These are phyloP conservation scores for Cheirogaleus medius DNA, from an alignment of 2,113 vertebrate genomes.

Conservation along the genomic window DNA sequence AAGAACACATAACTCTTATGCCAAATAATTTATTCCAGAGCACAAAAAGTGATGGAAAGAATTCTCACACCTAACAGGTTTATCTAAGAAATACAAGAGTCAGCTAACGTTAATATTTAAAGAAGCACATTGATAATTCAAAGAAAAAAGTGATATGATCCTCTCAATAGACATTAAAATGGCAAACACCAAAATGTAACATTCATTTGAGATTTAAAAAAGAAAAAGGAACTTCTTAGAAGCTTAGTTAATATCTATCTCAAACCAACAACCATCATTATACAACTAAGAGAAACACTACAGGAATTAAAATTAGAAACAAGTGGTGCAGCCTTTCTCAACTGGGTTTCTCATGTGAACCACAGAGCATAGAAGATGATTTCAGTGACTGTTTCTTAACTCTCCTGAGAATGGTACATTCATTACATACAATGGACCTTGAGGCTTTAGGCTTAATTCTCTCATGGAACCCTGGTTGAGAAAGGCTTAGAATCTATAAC, in stretches of 20 bases:
- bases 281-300: not conserved
- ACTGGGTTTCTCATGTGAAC: not conserved
- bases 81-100: not conserved
- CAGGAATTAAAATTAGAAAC: not conserved
- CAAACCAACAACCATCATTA: not conserved
- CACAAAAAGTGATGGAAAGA: not conserved
- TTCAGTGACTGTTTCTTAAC: not conserved
- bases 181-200: not conserved
- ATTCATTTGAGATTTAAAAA: not conserved
- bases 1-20: not conserved
- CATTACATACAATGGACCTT: not conserved
- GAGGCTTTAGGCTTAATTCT: not conserved
- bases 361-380: not conserved
- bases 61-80: not conserved
- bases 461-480: not conserved
- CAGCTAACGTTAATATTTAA: not conserved
- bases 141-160: not conserved
- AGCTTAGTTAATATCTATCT: not conserved
- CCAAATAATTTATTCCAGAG: constrained; percentile 28
- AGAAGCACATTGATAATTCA: not conserved
- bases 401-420: not conserved
- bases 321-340: not conserved
- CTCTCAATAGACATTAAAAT: not conserved
- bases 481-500: not conserved
- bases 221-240: not conserved